Percentiles rank a stretch among this genome's conserved stretches.
Conservation (phyloP, 2,888 invertebrate species). For the Caenorhabditis sulstoni region DNA sequence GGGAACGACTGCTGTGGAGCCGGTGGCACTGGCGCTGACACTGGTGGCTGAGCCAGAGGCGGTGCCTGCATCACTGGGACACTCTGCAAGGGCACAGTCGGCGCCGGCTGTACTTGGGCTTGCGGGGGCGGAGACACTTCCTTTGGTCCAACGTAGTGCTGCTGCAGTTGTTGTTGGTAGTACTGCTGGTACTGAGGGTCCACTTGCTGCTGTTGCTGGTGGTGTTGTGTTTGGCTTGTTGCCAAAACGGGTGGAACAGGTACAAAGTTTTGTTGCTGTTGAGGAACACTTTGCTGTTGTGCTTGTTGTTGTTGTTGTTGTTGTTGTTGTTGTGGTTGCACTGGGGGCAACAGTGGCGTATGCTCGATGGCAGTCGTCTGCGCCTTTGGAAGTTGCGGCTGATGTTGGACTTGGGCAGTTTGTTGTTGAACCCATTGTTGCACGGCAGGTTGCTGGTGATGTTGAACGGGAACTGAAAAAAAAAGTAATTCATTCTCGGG, state of each 20-base stretch:
- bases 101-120: neutral
- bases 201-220: no score
- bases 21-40: neutral
- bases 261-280: conserved; percentile 1
- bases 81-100: no score
- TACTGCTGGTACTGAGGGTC: conserved; percentile 12
- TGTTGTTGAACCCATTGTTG: conserved; percentile 12
- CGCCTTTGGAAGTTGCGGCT: conserved; percentile 12
- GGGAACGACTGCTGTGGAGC: neutral
- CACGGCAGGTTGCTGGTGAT: conserved; percentile 3
- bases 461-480: conserved; percentile 13
- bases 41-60: neutral
- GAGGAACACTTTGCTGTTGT: no score
- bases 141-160: neutral
- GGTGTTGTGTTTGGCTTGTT: neutral
- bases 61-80: no score
- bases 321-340: conserved; percentile 9
- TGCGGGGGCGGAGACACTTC: conserved; percentile 4
- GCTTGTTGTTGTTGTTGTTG: neutral
- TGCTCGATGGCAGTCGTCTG: conserved; percentile 33
- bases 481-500: neutral
- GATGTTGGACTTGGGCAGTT: conserved; percentile 17
- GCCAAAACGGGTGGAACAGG: conserved; percentile 29
- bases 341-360: conserved; percentile 23
- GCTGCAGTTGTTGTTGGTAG: conserved; percentile 16